Conservation (phyloP, 2,797 vertebrate genomes). For the Sebastes oblongus region DNA sequence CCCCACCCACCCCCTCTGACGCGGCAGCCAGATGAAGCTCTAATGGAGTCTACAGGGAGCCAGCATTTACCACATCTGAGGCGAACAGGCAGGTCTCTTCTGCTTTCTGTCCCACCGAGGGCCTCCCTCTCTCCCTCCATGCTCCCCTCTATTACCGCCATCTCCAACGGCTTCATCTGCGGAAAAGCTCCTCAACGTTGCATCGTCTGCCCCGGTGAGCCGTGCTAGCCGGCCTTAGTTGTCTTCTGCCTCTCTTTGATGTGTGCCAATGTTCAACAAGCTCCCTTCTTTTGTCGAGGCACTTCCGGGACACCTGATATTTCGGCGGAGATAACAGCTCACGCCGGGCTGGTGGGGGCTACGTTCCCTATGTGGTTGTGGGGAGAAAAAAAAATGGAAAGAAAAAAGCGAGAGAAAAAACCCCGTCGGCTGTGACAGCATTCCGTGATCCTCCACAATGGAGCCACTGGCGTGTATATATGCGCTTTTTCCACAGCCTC, state of each 20-base stretch:
- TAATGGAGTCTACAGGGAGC: conserved; percentile 81
- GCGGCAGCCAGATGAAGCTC: conserved; percentile 63
- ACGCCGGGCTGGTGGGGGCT: conserved; percentile 9
- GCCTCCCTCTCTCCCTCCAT: conserved; percentile 23
- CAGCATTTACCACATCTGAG: conserved; percentile 82
- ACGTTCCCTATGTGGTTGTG: conserved; percentile 1
- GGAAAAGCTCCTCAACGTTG: conserved; percentile 35
- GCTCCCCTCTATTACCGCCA: conserved; percentile 52
- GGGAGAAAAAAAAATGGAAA: neutral
- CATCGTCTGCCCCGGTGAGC: conserved; percentile 36
- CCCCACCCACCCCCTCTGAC: conserved; percentile 8
- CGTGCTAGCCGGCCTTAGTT: conserved; percentile 31
- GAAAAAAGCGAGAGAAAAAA: neutral
- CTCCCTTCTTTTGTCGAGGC: conserved; percentile 64
- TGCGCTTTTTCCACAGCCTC: neutral
- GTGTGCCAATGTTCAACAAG: conserved; percentile 73
- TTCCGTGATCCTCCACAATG: conserved; percentile 18
- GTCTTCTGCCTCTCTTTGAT: conserved; percentile 71
- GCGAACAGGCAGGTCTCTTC: conserved; percentile 70
- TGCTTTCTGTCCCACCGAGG: conserved; percentile 63
- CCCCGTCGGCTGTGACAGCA: conserved; percentile 20
- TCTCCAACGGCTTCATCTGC: conserved; percentile 56
- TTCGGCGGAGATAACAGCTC: conserved; percentile 53
- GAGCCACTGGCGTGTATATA: neutral
- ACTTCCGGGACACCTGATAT: conserved; percentile 61